Conservation (phyloP, 1,140 invertebrate species). For the Pachypsylla venusta region DNA sequence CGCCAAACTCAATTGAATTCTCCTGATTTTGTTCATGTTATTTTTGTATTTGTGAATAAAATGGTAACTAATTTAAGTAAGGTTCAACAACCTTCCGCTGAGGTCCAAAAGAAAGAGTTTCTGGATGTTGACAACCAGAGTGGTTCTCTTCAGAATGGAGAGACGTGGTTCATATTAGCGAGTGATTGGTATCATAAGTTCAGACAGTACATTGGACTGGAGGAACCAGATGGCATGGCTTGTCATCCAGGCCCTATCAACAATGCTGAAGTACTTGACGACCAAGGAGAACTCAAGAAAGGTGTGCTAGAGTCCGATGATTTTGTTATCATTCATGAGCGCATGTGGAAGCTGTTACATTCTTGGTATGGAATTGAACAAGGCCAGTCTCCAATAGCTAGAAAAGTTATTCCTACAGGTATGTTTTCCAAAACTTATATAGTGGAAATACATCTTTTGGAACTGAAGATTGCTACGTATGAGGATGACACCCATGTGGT, state of each 20-base stretch:
- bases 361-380: slow-evolving; percentile 16
- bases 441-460: not conserved
- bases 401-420: slow-evolving; percentile 11
- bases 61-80: not conserved
- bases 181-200: slow-evolving; percentile 15
- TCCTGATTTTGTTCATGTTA: not conserved
- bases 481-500: not conserved
- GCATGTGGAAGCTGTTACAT: slow-evolving; percentile 11
- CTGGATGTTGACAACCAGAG: slow-evolving; percentile 1
- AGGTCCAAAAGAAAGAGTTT: not conserved
- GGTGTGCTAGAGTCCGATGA: slow-evolving; percentile 14
- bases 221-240: not conserved
- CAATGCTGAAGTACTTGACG: slow-evolving; percentile 10
- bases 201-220: slow-evolving; percentile 13
- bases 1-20: not conserved
- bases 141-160: not conserved
- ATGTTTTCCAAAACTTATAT: slow-evolving; percentile 1
- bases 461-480: slow-evolving; percentile 9
- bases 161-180: not conserved
- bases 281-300: slow-evolving; percentile 12
- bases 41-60: not conserved
- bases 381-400: slow-evolving; percentile 13
- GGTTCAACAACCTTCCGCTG: not conserved
- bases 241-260: slow-evolving; percentile 18
- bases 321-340: slow-evolving; percentile 14